These are phyloP conservation scores for Chaetops frenatus DNA, from an alignment of 2,113 vertebrate genomes.

Conservation along the genomic window DNA sequence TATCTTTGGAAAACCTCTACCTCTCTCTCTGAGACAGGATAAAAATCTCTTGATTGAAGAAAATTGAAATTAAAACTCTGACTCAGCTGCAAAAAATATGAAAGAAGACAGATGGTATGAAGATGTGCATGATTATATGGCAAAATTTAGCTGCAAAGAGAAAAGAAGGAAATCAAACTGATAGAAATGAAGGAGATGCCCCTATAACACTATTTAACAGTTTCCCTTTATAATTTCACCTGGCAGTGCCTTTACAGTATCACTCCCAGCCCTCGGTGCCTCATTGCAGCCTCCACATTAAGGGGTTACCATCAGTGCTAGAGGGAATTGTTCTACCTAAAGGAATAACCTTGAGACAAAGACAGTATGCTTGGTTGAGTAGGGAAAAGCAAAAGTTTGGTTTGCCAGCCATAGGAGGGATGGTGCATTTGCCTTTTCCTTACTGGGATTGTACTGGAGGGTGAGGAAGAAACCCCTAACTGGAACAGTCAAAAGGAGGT, in stretches of 20 bases:
- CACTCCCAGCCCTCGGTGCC: neutral
- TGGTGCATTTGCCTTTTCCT: neutral
- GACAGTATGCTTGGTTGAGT: neutral
- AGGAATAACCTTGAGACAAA: neutral
- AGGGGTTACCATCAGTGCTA: neutral
- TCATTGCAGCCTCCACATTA: neutral
- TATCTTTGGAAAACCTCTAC: neutral
- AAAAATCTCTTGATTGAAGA: neutral
- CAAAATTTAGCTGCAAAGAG: neutral
- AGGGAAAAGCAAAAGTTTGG: neutral
- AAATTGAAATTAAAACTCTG: slow-evolving; percentile 1
- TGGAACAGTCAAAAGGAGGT: neutral
- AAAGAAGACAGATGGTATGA: neutral
- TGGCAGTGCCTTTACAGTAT: neutral
- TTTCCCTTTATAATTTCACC: neutral
- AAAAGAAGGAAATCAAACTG: neutral
- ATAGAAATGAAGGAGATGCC: neutral
- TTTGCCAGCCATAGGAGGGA: neutral
- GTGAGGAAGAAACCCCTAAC: neutral
- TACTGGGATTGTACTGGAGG: neutral
- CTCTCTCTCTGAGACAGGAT: neutral
- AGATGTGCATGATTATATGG: neutral
- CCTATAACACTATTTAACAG: neutral
- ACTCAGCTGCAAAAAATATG: neutral
- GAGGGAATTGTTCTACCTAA: neutral